These are phyloP conservation scores for Rhinolophus ferrumequinum DNA, from an alignment of 2,113 vertebrate species.

Conservation along the genomic window DNA sequence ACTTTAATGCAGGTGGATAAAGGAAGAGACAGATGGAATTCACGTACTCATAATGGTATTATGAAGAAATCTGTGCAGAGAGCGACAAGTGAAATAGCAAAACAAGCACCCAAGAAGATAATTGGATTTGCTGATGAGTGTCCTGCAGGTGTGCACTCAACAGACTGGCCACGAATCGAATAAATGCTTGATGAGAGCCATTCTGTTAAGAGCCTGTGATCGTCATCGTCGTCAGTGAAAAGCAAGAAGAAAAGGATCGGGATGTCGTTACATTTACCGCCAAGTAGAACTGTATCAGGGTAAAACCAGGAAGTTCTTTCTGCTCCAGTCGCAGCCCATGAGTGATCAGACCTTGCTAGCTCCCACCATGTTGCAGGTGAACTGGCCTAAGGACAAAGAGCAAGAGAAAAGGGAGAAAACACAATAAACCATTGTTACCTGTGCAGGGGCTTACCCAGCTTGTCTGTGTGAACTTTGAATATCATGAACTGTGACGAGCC, in stretches of 20 bases:
- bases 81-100: background rate
- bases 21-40: background rate
- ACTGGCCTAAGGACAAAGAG: background rate
- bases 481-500: background rate
- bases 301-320: background rate
- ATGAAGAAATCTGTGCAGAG: background rate
- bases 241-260: background rate
- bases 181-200: background rate
- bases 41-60: background rate
- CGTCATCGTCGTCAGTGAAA: background rate
- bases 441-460: background rate
- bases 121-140: constrained; percentile 35
- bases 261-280: background rate
- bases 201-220: background rate
- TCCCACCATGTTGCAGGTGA: background rate
- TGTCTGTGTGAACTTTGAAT: background rate
- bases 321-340: background rate
- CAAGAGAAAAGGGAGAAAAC: background rate
- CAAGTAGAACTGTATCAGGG: background rate
- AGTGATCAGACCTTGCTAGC: background rate
- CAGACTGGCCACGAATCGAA: background rate
- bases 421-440: background rate
- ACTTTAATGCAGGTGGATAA: background rate
- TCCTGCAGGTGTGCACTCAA: background rate
- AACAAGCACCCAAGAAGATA: background rate